Base-by-base conservation (phyloP, 2,888 invertebrate genomes). In the Druceiella hillmani region DNA sequence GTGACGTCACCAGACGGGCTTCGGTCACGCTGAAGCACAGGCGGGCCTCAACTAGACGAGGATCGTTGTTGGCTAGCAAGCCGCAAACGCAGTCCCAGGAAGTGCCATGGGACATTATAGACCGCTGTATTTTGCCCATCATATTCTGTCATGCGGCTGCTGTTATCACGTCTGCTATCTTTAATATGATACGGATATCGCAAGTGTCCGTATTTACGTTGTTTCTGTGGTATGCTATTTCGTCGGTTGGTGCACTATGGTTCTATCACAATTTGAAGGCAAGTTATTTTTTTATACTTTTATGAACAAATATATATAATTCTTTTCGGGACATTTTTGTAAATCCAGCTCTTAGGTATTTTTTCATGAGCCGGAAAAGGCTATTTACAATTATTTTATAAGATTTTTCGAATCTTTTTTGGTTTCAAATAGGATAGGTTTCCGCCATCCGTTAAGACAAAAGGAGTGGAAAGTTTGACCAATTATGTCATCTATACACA, bases 191-290 rank as follows among this genome's bases (percentile, higher is more conserved):
- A 45, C 78, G 80, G 52, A 79, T 88, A 48, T 86, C 86, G 46
- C 79, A 81, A 54, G 75, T 87, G 44, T 83, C 87, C 6, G 82
- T 84, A 37, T 81, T 88, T 59, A 81, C 85, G 5, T 71, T 88
- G 11, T 88, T 88, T 61, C 76, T 87, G 17, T 79, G 85, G 75
- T 83, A 87, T 57, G 70, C 82, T 33, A 73, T 85, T 53, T 82
- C 83, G 33, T 78, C 81, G 41, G 74, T 83, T 44, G 84, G 84
- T 15, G 81, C 82, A 2, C 81, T 87, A 6, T 73, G 87, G 61
- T 88, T 87, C 64, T 89, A 87, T 64, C 87, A 87, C 55, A 87
- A 87, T 56, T 70, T 89, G 32, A 87, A 87, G 83, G 88, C 87
- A 67, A 75, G 70, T 59, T n/a, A 20, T 38, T 30, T 10, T 9